These are phyloP conservation scores for Lethrus apterus DNA, from an alignment of 1,140 invertebrate genomes.

Conservation along the genomic window DNA sequence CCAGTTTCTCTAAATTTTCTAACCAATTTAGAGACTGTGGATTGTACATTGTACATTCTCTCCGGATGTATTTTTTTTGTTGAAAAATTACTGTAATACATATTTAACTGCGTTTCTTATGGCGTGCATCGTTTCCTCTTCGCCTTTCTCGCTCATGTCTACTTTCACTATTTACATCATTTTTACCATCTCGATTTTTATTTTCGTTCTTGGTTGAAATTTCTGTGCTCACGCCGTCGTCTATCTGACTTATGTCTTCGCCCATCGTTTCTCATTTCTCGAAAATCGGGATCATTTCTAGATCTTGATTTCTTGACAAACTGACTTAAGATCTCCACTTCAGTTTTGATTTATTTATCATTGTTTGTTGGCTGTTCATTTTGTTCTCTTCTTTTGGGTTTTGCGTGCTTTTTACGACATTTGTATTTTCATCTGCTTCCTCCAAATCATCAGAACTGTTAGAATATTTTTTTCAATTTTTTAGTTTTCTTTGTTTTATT, in stretches of 20 bases:
- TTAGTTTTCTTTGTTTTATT: constrained; percentile 18
- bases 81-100: constrained; percentile 1
- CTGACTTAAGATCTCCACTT: background rate
- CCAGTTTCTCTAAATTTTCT: no score
- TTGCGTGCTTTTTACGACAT: no score
- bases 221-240: constrained; percentile 22
- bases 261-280: background rate
- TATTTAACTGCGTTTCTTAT: background rate
- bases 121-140: background rate
- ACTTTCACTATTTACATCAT: background rate
- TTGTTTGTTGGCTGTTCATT: background rate
- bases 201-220: constrained; percentile 13
- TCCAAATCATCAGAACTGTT: no score
- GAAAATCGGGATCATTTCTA: background rate
- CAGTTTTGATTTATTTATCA: background rate
- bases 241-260: background rate
- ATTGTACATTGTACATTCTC: no score
- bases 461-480: no score
- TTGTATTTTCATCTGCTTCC: background rate
- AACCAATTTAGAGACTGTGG: no score
- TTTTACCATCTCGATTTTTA: constrained; percentile 11
- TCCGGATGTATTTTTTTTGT: no score
- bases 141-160: background rate
- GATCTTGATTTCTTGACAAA: no score
- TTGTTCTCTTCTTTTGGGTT: background rate